Evolutionary conservation across 2,888 invertebrate genomes (phyloP), one percentile per base, ranked within the genome.

Genomic region (Neoascia interrupta): DNA sequence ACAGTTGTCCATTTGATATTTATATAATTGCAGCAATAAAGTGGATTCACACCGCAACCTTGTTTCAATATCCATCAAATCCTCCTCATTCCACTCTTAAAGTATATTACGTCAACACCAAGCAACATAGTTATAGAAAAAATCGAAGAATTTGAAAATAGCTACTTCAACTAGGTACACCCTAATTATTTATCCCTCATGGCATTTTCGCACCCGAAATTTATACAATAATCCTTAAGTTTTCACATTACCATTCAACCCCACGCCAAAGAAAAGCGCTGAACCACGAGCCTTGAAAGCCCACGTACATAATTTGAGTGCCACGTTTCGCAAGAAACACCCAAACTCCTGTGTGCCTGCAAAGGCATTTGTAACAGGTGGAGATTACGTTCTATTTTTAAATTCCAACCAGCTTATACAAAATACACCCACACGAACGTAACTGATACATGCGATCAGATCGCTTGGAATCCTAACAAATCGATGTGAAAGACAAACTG

Each of bases 71-170:
- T n/a, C n/a, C n/a, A n/a, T n/a, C n/a, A n/a, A n/a, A n/a, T n/a
- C n/a, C n/a, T n/a, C n/a, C n/a, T n/a, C n/a, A n/a, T n/a, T n/a
- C 18, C n/a, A 21, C 28, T n/a, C n/a, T n/a, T n/a, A n/a, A 28
- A 26, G 6, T 28, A 28, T n/a, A 26, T 74, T 74, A 68, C 74
- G 74, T 74, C 74, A 74, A 74, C 51, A 68, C 23, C 49, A 43
- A 34, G 51, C 19, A n/a, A 41, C 43, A 6, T 15, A 60, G 19
- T 26, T 5, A 56, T 13, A 5, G 1, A 16, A 23, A 36, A 15
- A 37, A 28, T 18, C n/a, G n/a, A n/a, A n/a, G n/a, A n/a, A n/a
- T n/a, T n/a, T n/a, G n/a, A n/a, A n/a, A n/a, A n/a, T n/a, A n/a
- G n/a, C n/a, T n/a, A n/a, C n/a, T n/a, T n/a, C n/a, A n/a, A n/a